Conservation (phyloP, 1,140 invertebrate species). For the Ericerus pela region DNA sequence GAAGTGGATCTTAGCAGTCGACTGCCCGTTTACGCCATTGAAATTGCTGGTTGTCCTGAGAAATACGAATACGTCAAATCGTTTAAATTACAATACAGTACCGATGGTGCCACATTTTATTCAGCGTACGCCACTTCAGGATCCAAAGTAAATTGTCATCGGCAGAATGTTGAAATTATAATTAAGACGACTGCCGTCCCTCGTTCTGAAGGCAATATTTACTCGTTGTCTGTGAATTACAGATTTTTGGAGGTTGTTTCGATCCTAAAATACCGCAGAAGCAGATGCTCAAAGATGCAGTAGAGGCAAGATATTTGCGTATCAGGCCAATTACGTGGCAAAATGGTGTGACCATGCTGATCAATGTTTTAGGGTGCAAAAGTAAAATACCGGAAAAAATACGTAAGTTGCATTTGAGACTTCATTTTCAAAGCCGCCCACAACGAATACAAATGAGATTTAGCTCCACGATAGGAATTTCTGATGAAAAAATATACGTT, state of each 20-base stretch:
- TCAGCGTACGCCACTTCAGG: constrained; percentile 30
- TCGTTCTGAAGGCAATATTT: constrained; percentile 24
- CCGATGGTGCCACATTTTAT: constrained; percentile 41
- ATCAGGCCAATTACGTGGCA: constrained; percentile 61
- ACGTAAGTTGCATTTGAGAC: too few species aligned
- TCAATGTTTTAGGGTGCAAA: constrained; percentile 58
- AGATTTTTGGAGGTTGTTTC: constrained; percentile 56
- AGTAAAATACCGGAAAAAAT: too few species aligned
- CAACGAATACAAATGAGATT: too few species aligned
- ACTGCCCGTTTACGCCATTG: constrained; percentile 53
- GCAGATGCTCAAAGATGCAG: constrained; percentile 43
- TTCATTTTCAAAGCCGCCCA: too few species aligned
- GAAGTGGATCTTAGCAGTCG: constrained; percentile 46
- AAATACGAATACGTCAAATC: constrained; percentile 57
- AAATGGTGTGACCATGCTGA: constrained; percentile 47
- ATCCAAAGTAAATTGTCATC: constrained; percentile 21
- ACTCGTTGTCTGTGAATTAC: constrained; percentile 23
- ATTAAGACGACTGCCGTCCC: too few species aligned
- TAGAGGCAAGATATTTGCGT: constrained; percentile 55
- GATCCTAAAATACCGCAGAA: constrained; percentile 40
- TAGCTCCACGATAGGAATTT: too few species aligned
- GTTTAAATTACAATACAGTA: constrained; percentile 52
- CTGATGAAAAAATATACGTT: too few species aligned
- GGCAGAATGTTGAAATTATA: not conserved
- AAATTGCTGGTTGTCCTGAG: constrained; percentile 46